Conservation (phyloP, 2,113 vertebrate genomes). For the Murina feae region DNA sequence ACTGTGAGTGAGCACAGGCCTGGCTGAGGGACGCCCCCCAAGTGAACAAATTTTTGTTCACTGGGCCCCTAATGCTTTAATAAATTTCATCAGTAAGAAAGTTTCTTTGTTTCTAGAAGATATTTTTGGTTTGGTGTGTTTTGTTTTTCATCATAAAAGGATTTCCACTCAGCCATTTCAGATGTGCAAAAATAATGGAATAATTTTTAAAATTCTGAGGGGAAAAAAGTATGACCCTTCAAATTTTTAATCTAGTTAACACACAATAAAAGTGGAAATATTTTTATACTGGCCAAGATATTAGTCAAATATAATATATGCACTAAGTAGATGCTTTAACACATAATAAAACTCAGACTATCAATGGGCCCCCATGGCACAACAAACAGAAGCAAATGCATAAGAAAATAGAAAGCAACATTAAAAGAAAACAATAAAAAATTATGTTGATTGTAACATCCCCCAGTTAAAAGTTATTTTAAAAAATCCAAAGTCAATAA, state of each 20-base stretch:
- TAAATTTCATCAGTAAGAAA: background rate
- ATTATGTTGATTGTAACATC: background rate
- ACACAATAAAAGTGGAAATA: background rate
- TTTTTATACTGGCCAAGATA: background rate
- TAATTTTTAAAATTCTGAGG: constrained; percentile 4
- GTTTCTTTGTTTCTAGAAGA: background rate
- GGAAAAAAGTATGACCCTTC: background rate
- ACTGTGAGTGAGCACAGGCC: no score
- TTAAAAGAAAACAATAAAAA: background rate
- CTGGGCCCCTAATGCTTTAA: no score
- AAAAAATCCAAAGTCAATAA: background rate
- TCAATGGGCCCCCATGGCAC: background rate
- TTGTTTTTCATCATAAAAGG: background rate
- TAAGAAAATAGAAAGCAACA: background rate
- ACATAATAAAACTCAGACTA: background rate
- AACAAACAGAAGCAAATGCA: background rate
- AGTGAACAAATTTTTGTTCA: no score
- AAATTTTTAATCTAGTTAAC: background rate
- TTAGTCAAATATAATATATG: background rate
- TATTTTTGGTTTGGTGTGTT: background rate
- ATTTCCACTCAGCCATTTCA: background rate
- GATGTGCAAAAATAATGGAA: background rate
- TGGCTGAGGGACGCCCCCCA: no score
- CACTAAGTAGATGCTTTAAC: background rate
- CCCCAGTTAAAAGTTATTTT: background rate